Percentiles rank a stretch among this genome's conserved stretches.
phyloP scores from a whole-genome alignment of 2,797 vertebrate genomes.

The Gobionotothen gibberifrons region DNA sequence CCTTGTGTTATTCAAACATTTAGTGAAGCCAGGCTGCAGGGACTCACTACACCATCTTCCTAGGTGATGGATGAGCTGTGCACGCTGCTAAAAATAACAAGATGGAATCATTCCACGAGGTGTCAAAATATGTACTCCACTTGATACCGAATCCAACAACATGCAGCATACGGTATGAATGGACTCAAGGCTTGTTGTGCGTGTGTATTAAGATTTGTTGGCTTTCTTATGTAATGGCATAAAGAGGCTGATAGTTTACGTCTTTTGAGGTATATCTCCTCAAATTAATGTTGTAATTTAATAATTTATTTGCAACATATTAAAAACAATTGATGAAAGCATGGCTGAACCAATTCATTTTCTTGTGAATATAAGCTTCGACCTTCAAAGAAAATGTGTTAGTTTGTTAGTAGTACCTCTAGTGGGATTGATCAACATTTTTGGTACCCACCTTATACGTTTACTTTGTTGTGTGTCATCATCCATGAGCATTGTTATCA shows the following conservation, averaged over 20 bases:
- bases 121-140: slow-evolving; percentile 59
- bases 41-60: slow-evolving; percentile 19
- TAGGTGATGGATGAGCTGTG: slow-evolving; percentile 45
- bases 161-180: slow-evolving; percentile 30
- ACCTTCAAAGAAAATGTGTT: not conserved
- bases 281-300: not conserved
- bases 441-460: not conserved
- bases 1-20: too few relatives aligned
- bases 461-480: not conserved
- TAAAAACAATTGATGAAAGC: not conserved
- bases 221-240: not conserved
- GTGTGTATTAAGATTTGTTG: not conserved
- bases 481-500: not conserved
- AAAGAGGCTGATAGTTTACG: not conserved
- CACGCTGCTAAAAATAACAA: slow-evolving; percentile 64
- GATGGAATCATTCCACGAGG: slow-evolving; percentile 56
- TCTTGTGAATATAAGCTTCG: not conserved
- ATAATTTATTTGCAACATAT: not conserved
- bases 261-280: not conserved
- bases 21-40: too few relatives aligned
- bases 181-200: slow-evolving; percentile 18
- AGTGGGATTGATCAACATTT: too few relatives aligned
- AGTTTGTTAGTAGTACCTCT: not conserved
- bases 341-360: not conserved
- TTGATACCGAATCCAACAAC: slow-evolving; percentile 48